Conservation (phyloP, 1,140 invertebrate species). For the Drosophila cardini region DNA sequence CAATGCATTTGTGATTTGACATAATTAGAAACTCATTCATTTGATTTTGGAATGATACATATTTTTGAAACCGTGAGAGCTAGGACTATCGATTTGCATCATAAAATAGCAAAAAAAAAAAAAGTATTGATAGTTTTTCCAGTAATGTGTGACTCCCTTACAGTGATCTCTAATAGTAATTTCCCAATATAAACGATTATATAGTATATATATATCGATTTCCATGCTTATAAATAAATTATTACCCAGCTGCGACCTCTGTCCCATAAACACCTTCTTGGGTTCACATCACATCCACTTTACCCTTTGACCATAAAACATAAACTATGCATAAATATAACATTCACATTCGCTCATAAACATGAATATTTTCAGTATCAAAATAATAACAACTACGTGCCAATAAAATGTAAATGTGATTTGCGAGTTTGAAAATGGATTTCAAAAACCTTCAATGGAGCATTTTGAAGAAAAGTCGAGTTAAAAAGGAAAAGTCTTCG, state of each 20-base stretch:
- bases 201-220: neutral
- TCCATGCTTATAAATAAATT: conserved; percentile 1
- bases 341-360: neutral
- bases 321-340: conserved; percentile 8
- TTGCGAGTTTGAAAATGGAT: conserved; percentile 14
- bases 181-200: too few species aligned
- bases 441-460: neutral
- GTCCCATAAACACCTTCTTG: neutral
- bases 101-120: too few species aligned
- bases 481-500: too few species aligned
- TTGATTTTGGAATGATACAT: too few species aligned
- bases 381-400: conserved; percentile 36
- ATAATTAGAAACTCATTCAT: too few species aligned
- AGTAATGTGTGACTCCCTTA: too few species aligned
- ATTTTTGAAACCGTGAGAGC: too few species aligned
- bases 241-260: neutral
- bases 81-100: too few species aligned
- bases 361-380: neutral
- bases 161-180: too few species aligned
- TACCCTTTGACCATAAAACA: neutral
- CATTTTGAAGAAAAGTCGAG: too few species aligned
- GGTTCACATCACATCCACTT: neutral
- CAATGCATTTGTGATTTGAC: too few species aligned
- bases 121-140: too few species aligned
- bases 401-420: conserved; percentile 40